Percentiles rank a stretch among this genome's conserved stretches.
phyloP scores from a whole-genome alignment of 2,113 vertebrate genomes.

The Aptenodytes forsteri region DNA sequence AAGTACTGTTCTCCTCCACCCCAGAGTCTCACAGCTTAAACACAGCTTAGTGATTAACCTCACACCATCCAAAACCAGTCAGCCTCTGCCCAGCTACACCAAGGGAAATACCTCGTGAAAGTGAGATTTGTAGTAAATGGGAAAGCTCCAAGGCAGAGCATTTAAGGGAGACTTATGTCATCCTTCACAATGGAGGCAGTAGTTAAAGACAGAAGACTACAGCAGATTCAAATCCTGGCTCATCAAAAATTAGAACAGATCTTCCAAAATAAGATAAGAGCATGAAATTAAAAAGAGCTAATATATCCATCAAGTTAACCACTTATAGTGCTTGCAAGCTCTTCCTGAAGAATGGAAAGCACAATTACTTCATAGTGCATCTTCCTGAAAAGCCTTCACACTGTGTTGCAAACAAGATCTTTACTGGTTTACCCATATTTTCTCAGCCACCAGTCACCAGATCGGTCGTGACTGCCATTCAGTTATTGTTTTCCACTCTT shows the following conservation, averaged over 20 bases:
- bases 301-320: background rate
- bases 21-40: background rate
- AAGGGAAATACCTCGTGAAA: background rate
- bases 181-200: background rate
- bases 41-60: background rate
- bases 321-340: background rate
- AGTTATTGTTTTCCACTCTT: background rate
- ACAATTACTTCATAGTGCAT: background rate
- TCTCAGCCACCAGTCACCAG: background rate
- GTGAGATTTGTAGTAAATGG: background rate
- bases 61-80: background rate
- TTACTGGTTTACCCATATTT: background rate
- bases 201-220: background rate
- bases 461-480: fast-evolving
- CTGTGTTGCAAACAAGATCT: background rate
- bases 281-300: background rate
- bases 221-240: background rate
- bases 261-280: background rate
- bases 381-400: background rate
- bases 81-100: background rate
- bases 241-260: background rate
- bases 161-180: background rate
- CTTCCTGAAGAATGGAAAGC: background rate
- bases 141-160: background rate
- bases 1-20: background rate